These are phyloP conservation scores for Zhuqinia jingwanae DNA, from an alignment of 2,888 invertebrate species.

Conservation along the genomic window DNA sequence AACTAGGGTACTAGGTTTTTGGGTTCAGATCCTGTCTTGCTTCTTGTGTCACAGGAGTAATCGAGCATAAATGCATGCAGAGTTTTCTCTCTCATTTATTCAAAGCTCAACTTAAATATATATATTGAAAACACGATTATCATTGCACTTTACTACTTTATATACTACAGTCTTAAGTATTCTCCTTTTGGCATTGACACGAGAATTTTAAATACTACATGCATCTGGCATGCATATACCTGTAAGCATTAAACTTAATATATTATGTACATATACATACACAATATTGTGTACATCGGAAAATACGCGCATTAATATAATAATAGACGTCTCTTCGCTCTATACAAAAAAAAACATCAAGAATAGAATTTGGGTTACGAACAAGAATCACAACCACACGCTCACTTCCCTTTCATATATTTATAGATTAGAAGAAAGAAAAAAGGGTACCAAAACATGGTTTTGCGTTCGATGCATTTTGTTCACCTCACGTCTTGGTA, in stretches of 20 bases:
- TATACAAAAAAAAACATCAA: slow-evolving; percentile 47
- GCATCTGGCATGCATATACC: slow-evolving; percentile 10
- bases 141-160: slow-evolving; percentile 1
- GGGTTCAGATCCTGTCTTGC: slow-evolving; percentile 61
- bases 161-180: too few species aligned
- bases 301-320: background rate
- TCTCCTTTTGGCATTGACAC: slow-evolving; percentile 29
- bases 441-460: slow-evolving; percentile 35
- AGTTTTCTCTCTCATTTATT: slow-evolving; percentile 45
- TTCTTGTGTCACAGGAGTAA: slow-evolving; percentile 68
- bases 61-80: slow-evolving; percentile 61
- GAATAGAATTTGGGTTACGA: slow-evolving; percentile 69
- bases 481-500: background rate
- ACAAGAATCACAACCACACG: slow-evolving; percentile 41
- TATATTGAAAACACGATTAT: slow-evolving; percentile 20
- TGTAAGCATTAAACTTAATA: slow-evolving; percentile 26
- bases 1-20: slow-evolving; percentile 71
- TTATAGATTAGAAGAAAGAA: slow-evolving; percentile 53
- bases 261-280: background rate
- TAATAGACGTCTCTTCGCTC: slow-evolving; percentile 1
- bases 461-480: background rate
- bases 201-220: slow-evolving; percentile 11
- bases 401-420: slow-evolving; percentile 66
- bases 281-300: background rate
- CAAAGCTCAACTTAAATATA: too few species aligned